Percentiles rank a stretch among this genome's conserved stretches.
These are phyloP conservation scores for Drosophila parvula DNA, from an alignment of 1,140 invertebrate species.

Conservation along the genomic window DNA sequence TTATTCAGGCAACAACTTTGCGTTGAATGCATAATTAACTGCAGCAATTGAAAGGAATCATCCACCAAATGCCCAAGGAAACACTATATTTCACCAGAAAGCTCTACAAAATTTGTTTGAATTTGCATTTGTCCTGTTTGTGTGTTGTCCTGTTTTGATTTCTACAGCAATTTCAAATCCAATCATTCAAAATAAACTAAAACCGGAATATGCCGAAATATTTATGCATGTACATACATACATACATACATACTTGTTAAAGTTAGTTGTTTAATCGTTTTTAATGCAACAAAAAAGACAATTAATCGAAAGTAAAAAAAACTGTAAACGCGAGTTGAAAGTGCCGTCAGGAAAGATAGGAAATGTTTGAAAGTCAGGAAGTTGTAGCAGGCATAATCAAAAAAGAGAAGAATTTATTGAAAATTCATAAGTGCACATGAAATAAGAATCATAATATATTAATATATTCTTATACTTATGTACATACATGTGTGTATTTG, in stretches of 20 bases:
- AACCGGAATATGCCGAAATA: neutral
- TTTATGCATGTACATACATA: neutral
- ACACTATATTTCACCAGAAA: neutral
- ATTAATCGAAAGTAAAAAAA: neutral
- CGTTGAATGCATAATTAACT: conserved; percentile 32
- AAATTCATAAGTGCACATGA: too few relatives aligned
- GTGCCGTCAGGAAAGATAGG: too few relatives aligned
- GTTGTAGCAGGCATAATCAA: too few relatives aligned
- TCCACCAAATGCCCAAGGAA: conserved; percentile 19
- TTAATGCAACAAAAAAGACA: neutral
- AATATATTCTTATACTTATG: too few relatives aligned
- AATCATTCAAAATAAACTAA: neutral
- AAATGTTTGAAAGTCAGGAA: too few relatives aligned
- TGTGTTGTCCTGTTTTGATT: neutral
- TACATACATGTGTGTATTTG: too few relatives aligned
- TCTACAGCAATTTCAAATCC: neutral
- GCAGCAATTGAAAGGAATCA: conserved; percentile 28
- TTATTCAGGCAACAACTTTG: conserved; percentile 39
- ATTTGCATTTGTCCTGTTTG: neutral
- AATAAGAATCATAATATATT: too few relatives aligned
- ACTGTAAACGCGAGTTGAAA: too few relatives aligned
- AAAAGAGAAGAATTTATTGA: too few relatives aligned
- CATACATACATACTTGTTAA: neutral
- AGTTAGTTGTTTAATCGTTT: neutral
- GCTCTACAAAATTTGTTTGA: neutral